Evolutionary conservation across 1,140 invertebrate genomes (phyloP).

Genomic region (Sitobion miscanthi): DNA sequence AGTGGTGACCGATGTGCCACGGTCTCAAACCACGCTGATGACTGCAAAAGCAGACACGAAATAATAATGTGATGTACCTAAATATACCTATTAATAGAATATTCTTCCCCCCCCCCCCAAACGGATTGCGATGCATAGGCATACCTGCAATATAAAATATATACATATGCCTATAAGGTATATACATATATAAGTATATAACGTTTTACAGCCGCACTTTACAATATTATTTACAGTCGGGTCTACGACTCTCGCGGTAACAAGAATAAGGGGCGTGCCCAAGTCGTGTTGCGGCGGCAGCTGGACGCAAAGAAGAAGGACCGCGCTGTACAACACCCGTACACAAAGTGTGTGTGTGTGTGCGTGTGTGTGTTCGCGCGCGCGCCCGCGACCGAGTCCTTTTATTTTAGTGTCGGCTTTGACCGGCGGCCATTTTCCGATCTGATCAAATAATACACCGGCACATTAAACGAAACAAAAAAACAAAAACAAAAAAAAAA

Average conservation of each 20-base stretch:
- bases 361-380: background rate
- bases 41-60: too few relatives aligned
- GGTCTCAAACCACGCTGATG: too few relatives aligned
- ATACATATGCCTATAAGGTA: too few relatives aligned
- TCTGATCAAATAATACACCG: constrained; percentile 53
- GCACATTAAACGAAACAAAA: constrained; percentile 33
- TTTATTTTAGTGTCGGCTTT: constrained; percentile 50
- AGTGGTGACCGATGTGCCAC: too few relatives aligned
- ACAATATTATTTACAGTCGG: too few relatives aligned
- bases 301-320: background rate
- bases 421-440: constrained; percentile 53
- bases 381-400: constrained; percentile 40
- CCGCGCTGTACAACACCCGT: background rate
- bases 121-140: background rate
- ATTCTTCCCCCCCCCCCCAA: too few relatives aligned
- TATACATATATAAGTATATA: background rate
- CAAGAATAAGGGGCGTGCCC: constrained; percentile 42
- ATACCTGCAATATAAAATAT: too few relatives aligned
- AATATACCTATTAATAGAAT: too few relatives aligned
- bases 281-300: constrained; percentile 29
- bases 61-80: too few relatives aligned
- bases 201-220: too few relatives aligned
- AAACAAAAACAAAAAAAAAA: background rate
- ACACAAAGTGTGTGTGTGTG: background rate
- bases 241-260: background rate